These are phyloP conservation scores for Propithecus coquereli DNA, from an alignment of 2,113 vertebrate genomes.

Conservation along the genomic window DNA sequence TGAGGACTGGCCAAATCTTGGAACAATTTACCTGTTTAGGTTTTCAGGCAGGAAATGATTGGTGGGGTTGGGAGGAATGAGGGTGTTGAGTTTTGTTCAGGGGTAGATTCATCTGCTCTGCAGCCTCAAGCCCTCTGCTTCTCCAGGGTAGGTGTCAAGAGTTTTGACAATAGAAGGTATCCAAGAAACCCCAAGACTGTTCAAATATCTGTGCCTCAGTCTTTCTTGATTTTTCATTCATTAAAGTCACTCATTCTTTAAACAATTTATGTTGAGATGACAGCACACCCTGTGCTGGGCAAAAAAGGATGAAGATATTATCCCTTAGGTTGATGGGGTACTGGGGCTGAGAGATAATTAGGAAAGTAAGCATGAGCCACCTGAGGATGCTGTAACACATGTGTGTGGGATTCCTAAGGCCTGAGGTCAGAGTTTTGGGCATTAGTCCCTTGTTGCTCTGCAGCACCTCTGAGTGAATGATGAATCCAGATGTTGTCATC, in stretches of 20 bases:
- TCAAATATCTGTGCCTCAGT: neutral
- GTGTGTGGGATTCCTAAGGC: neutral
- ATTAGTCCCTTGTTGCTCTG: neutral
- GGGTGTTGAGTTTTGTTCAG: neutral
- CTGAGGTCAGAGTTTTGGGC: neutral
- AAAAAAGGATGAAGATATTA: neutral
- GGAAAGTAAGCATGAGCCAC: neutral
- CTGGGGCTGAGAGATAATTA: neutral
- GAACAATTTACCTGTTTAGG: neutral
- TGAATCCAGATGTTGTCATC: neutral
- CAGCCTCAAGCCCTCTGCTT: neutral
- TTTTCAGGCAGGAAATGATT: neutral
- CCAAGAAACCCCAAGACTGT: neutral
- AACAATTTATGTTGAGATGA: neutral
- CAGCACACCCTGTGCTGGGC: neutral
- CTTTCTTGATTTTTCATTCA: constrained; percentile 6
- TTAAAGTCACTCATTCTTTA: neutral
- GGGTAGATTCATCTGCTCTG: neutral
- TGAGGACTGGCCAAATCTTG: neutral
- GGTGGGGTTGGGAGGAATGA: neutral
- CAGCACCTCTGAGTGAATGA: neutral
- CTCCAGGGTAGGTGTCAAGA: neutral
- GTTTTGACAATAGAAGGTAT: neutral
- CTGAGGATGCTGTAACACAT: neutral
- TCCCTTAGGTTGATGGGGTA: neutral